Evolutionary conservation across 2,113 vertebrate species (phyloP), one percentile per base, ranked within the genome.

Genomic region (Alexandromys fortis): DNA sequence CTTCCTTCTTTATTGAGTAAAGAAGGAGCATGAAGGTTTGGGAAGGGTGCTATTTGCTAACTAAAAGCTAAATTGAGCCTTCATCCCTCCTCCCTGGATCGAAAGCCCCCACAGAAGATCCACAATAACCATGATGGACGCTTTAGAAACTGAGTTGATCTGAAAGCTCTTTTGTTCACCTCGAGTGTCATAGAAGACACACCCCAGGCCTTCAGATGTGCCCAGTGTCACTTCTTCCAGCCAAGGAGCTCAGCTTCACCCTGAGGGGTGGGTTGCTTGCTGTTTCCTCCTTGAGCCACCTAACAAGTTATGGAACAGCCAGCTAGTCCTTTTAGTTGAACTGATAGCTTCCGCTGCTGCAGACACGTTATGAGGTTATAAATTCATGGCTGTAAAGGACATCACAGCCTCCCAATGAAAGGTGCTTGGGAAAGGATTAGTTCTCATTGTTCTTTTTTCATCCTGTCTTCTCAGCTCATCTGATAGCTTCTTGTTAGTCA

Each of bases 311-410:
- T 65, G 19, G 90, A 97, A 95, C 86, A 63, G 49, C 67, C 47
- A 91, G 67, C 28, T 68, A 91, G 94, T 94, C 94, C 92, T 94
- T 96, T 92, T 96, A 96, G 97, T 97, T 97, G 97, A 97, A 63
- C 86, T 93, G 92, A 96, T 63, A 96, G 86, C 63, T 52, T 47
- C 49, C 1, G 0, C 45, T 67, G 72, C 94, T 58, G 75, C 47
- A 11, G 1, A 77, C 73, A 87, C 79, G 79, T 92, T 96, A 95
- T 89, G 90, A 94, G 85, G 73, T 72, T 96, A 89, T 95, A 95
- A 83, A 97, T 76, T 72, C 14, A 1, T 75, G 85, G 89, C 68
- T 87, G 47, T 86, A 94, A 93, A 96, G 81, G 83, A 86, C 63
- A 61, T 3, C 45, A n/a, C 61, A 67, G 30, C 88, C 76, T 90